These are phyloP conservation scores for Eubucco bourcierii DNA, from an alignment of 2,113 vertebrate genomes.

Conservation along the genomic window DNA sequence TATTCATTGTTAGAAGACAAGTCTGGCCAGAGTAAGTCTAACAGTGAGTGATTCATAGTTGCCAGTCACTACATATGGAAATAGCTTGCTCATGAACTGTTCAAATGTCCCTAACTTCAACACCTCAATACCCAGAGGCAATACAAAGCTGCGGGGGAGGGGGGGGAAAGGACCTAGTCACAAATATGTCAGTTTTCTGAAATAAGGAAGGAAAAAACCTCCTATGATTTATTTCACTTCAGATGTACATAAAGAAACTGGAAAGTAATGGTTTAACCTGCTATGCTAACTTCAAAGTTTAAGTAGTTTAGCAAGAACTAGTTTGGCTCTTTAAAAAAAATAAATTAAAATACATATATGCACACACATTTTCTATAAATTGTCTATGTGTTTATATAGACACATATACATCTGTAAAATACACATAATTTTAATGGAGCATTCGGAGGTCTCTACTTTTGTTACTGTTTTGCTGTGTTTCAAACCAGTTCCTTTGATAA, in stretches of 20 bases:
- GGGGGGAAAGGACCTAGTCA: not conserved
- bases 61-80: constrained; percentile 19
- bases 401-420: not conserved
- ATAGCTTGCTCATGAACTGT: not conserved
- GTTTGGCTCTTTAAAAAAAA: not conserved
- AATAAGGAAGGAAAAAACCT: not conserved
- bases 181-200: not conserved
- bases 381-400: not conserved
- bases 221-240: not conserved
- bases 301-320: not conserved
- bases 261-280: not conserved
- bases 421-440: not conserved
- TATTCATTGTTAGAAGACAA: not conserved
- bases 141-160: no score
- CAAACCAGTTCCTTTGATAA: not conserved
- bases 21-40: not conserved
- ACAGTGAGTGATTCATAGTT: not conserved
- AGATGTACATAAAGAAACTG: not conserved
- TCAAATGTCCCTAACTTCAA: not conserved
- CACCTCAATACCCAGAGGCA: not conserved
- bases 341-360: not conserved
- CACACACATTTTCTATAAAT: not conserved
- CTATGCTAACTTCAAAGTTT: not conserved
- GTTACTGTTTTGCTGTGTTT: not conserved
- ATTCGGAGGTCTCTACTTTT: not conserved